Percentiles rank a stretch among this genome's conserved stretches.
Evolutionary conservation across 1,140 invertebrate genomes (phyloP).

Genomic region (honey bee (Apis mellifera)): DNA sequence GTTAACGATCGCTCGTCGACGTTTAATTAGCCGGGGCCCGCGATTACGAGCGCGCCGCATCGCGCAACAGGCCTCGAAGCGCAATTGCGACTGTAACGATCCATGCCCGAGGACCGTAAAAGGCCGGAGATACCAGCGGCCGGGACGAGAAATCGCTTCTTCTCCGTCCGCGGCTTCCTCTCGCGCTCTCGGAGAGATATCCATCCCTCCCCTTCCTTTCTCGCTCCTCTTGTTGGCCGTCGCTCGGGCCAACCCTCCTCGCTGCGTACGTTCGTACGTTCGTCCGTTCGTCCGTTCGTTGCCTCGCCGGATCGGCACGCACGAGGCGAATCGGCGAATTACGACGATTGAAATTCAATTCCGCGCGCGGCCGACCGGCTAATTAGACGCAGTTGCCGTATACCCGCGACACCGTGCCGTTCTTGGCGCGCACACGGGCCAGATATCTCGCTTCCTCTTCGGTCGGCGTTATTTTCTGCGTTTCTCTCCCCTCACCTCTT

Average conservation of each 20-base stretch:
- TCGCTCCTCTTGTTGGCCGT: background rate
- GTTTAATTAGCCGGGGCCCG: conserved; percentile 72
- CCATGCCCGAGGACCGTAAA: conserved; percentile 57
- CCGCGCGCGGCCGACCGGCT: conserved; percentile 71
- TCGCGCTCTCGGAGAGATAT: background rate
- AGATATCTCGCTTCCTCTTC: background rate
- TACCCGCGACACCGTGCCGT: conserved; percentile 33
- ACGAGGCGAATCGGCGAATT: conserved; percentile 73
- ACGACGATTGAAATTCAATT: conserved; percentile 79
- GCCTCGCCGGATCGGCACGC: conserved; percentile 44
- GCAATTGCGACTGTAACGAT: conserved; percentile 64
- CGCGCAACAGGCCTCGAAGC: conserved; percentile 55
- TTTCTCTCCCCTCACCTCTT: background rate
- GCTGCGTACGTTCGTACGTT: background rate
- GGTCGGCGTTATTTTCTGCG: background rate
- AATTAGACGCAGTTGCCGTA: conserved; percentile 73
- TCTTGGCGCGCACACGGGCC: conserved; percentile 5
- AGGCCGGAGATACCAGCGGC: conserved; percentile 35
- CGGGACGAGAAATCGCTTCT: conserved; percentile 41
- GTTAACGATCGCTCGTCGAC: conserved; percentile 73
- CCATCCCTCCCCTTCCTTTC: background rate
- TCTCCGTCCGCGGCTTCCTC: conserved; percentile 39
- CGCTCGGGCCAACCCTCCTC: conserved; percentile 1
- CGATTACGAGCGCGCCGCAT: conserved; percentile 58
- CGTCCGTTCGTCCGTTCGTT: background rate